Base-by-base conservation (phyloP, 2,888 invertebrate genomes). In the Litoditis marina region DNA sequence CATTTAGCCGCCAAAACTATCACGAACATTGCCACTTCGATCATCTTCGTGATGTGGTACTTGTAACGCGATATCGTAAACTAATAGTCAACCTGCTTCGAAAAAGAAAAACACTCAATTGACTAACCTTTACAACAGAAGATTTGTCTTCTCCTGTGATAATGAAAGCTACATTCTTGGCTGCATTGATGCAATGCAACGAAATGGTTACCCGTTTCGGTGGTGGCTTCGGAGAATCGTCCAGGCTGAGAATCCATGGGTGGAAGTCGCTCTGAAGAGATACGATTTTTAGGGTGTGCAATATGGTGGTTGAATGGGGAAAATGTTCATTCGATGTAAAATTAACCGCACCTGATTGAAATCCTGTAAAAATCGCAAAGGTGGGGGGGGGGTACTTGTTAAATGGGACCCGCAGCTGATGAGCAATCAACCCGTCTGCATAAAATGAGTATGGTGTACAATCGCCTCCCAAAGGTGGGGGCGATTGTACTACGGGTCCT, bases 181-280 rank as follows among this genome's bases (percentile, higher is more conserved):
- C 90, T 82, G 89, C 90, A 83, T 94, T 94, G 36, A 98, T 30
- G 8, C 92, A 89, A 0, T 92, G 91, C 72, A 90, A 89, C 0
- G 96, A 95, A 77, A 98, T 86, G 0, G 96, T 98, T 8, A 98
- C 88, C 64, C 98, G 87, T 50, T 87, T 86, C 0, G 92, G 89
- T 0, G 98, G 98, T 22, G 94, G 94, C 83, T 98, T 99, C 0
- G 98, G 98, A 0, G 95, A 94, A 85, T 98, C 91, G 0, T 87
- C 88, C 65, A 98, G 90, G 0, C 90, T 86, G 8, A 92, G 91
- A 2, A 95, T 90, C 86, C 91, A 89, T 72, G 84, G 85, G 84
- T 85, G 65, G 22, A 19, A 49, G 53, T 54, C 32, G 63, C 34
- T 31, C 36, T 49, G 16, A 22, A 19, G 0, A 60, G 32, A 7